phyloP scores from a whole-genome alignment of 64 coral and sea anemone species.

The Montipora cactus region DNA sequence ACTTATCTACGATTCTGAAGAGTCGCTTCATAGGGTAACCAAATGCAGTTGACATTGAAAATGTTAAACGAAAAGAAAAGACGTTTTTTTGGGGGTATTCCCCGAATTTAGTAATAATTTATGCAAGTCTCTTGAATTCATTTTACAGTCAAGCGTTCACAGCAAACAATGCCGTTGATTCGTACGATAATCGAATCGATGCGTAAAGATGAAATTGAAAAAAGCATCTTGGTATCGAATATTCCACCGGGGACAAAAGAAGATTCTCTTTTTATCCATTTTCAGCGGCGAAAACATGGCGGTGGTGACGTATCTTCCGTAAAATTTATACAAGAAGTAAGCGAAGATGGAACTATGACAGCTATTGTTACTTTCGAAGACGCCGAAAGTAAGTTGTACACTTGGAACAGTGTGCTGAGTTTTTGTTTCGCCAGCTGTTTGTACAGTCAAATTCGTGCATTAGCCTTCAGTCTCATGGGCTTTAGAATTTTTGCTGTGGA shows the following conservation, averaged over 20 bases:
- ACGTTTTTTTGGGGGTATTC: background rate
- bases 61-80: background rate
- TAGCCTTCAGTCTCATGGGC: no score
- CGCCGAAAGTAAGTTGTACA: constrained; percentile 9
- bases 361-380: constrained; percentile 42
- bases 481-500: no score
- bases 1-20: no score
- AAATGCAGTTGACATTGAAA: no score
- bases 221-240: constrained; percentile 22
- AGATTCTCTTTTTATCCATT: constrained; percentile 14
- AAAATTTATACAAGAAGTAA: background rate
- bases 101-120: background rate
- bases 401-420: background rate
- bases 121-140: constrained; percentile 13
- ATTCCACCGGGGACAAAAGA: constrained; percentile 13
- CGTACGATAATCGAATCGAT: background rate
- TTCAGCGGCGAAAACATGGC: constrained; percentile 52
- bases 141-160: background rate
- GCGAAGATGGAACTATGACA: background rate
- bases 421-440: background rate
- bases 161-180: background rate
- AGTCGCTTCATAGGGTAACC: no score
- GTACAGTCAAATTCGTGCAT: background rate
- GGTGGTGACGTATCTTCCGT: constrained; percentile 26
- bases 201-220: background rate